A percentile compares a stretch with the other conserved stretches of the same genome.
These are phyloP conservation scores for Hydractinia symbiolongicarpus DNA, from an alignment of 30 jellyfish, hydroid and myxozoan species.

Conservation along the genomic window DNA sequence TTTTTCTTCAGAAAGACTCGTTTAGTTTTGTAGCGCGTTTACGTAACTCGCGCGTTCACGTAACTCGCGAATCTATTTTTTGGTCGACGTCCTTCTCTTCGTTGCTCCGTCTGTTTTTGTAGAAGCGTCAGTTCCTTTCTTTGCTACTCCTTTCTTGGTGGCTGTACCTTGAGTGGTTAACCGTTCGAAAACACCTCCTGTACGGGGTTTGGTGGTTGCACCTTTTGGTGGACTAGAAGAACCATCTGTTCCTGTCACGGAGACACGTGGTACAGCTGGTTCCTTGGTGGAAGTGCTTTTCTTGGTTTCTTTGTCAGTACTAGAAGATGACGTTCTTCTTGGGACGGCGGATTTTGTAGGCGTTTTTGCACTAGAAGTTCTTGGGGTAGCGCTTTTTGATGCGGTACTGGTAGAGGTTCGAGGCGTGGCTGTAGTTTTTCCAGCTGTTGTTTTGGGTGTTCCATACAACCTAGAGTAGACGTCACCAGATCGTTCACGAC, in stretches of 20 bases:
- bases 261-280: background rate
- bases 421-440: constrained; percentile 25
- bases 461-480: constrained; percentile 86
- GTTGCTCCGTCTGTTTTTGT: too few relatives aligned
- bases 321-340: constrained; percentile 12
- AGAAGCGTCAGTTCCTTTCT: background rate
- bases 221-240: constrained; percentile 32
- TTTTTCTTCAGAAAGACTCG: too few relatives aligned
- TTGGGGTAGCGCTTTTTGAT: constrained; percentile 19
- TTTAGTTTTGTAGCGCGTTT: too few relatives aligned
- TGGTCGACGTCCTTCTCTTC: too few relatives aligned
- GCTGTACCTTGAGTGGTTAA: constrained; percentile 65
- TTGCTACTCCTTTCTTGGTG: constrained; percentile 44
- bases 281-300: constrained; percentile 25
- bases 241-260: constrained; percentile 31
- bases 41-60: too few relatives aligned
- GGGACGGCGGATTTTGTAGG: constrained; percentile 27
- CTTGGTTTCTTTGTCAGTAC: constrained; percentile 15
- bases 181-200: constrained; percentile 70
- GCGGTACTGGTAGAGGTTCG: constrained; percentile 27
- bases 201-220: constrained; percentile 39
- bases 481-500: constrained; percentile 91
- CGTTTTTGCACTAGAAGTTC: constrained; percentile 17
- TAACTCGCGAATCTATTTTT: background rate
- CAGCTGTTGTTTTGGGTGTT: constrained; percentile 26